A percentile compares a stretch with the other conserved stretches of the same genome.
Conservation (phyloP, 2,888 invertebrate species). For the Gymnoscelis rufifasciata region DNA sequence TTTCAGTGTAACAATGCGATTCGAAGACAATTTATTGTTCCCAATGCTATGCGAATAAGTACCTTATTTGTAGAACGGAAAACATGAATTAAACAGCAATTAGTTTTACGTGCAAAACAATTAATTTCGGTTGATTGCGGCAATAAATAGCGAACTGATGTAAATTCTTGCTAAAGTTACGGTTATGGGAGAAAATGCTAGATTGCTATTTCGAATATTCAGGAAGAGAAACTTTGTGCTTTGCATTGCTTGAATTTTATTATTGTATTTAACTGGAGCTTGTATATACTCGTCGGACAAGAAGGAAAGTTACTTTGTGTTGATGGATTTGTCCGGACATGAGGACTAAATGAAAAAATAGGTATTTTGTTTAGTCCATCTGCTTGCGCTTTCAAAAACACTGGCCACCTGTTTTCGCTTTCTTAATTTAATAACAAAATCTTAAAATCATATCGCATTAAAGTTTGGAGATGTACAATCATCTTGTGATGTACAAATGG, state of each 20-base stretch:
- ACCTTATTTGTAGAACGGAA: slow-evolving; percentile 23
- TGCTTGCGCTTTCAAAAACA: too few species aligned
- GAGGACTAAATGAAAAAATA: too few species aligned
- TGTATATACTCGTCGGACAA: too few species aligned
- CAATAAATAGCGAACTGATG: slow-evolving; percentile 41
- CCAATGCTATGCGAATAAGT: slow-evolving; percentile 17
- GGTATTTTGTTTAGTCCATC: too few species aligned
- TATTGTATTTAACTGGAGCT: too few species aligned
- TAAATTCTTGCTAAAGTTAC: slow-evolving; percentile 12
- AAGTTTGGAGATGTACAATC: too few species aligned
- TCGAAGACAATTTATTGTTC: slow-evolving; percentile 18
- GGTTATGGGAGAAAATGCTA: slow-evolving; percentile 17
- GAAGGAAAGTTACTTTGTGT: too few species aligned
- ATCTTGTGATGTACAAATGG: too few species aligned
- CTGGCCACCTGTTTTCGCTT: too few species aligned
- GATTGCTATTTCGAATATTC: slow-evolving; percentile 14
- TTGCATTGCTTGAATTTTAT: slow-evolving; percentile 3
- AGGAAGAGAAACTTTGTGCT: slow-evolving; percentile 6
- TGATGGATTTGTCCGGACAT: too few species aligned
- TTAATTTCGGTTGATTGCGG: slow-evolving; percentile 49
- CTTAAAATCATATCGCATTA: too few species aligned
- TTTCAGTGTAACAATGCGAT: slow-evolving; percentile 33
- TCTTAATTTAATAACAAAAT: too few species aligned
- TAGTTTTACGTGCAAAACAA: slow-evolving; percentile 54
- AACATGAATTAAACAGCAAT: slow-evolving; percentile 42